These are phyloP conservation scores for Cranoglanis bouderius DNA, from an alignment of 2,113 vertebrate species.

Conservation along the genomic window DNA sequence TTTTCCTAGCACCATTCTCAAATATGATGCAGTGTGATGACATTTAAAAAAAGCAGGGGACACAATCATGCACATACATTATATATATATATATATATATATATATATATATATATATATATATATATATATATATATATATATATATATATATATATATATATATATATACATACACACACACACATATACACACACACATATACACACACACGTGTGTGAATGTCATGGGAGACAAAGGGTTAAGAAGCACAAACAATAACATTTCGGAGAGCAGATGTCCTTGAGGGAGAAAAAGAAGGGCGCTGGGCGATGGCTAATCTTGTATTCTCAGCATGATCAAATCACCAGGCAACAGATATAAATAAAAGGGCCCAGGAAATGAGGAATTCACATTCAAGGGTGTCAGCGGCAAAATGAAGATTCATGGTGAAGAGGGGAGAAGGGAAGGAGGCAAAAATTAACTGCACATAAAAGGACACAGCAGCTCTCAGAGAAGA, in stretches of 20 bases:
- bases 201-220: too few species aligned
- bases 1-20: neutral
- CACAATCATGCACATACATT: neutral
- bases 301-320: constrained; percentile 87
- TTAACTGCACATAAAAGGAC: constrained; percentile 81
- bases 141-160: too few species aligned
- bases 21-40: neutral
- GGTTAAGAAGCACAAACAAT: constrained; percentile 82
- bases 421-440: constrained; percentile 91
- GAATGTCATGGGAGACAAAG: constrained; percentile 56
- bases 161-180: neutral
- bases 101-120: neutral
- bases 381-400: constrained; percentile 96
- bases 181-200: neutral
- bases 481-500: constrained; percentile 71
- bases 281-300: constrained; percentile 88
- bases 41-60: neutral
- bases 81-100: neutral
- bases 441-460: constrained; percentile 76
- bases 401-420: constrained; percentile 91
- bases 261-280: constrained; percentile 84
- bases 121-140: too few species aligned
- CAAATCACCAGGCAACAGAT: constrained; percentile 94
- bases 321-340: constrained; percentile 93
- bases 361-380: constrained; percentile 92